Percentiles rank a stretch among this genome's conserved stretches.
These are phyloP conservation scores for Manduca sexta DNA, from an alignment of 1,140 invertebrate genomes.

Conservation along the genomic window DNA sequence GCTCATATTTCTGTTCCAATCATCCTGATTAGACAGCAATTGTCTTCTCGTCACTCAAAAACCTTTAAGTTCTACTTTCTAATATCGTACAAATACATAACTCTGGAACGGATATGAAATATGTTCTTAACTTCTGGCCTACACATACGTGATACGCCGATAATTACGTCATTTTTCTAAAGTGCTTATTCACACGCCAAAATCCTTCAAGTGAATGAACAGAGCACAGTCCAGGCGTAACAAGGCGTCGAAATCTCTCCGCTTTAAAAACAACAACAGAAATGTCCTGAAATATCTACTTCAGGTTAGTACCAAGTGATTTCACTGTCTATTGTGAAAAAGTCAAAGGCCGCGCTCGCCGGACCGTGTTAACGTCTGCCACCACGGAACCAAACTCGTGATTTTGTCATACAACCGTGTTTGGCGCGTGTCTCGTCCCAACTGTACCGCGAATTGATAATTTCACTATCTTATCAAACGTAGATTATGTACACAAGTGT, in stretches of 20 bases:
- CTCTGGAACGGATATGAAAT: no score
- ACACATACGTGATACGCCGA: not conserved
- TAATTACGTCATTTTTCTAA: not conserved
- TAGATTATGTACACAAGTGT: constrained; percentile 68
- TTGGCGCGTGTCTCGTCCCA: constrained; percentile 14
- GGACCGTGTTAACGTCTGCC: constrained; percentile 6
- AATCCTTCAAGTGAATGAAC: not conserved
- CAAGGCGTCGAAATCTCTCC: not conserved
- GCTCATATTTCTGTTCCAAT: no score
- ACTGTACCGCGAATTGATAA: constrained; percentile 23
- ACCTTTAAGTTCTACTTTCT: no score
- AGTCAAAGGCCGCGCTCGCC: constrained; percentile 17
- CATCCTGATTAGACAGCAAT: no score
- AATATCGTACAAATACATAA: no score
- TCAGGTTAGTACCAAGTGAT: constrained; percentile 43
- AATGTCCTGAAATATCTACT: not conserved
- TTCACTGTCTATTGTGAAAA: constrained; percentile 24
- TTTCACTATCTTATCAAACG: constrained; percentile 56
- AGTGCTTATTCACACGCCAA: not conserved
- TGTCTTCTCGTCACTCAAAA: no score
- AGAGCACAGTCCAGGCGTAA: not conserved
- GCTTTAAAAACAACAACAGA: not conserved
- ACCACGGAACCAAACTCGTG: constrained; percentile 1
- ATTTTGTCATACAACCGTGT: constrained; percentile 19
- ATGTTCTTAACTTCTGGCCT: no score